A percentile compares a stretch with the other conserved stretches of the same genome.
These are phyloP conservation scores for Denticeps clupeoides DNA, from an alignment of 2,797 vertebrate species.

Conservation along the genomic window DNA sequence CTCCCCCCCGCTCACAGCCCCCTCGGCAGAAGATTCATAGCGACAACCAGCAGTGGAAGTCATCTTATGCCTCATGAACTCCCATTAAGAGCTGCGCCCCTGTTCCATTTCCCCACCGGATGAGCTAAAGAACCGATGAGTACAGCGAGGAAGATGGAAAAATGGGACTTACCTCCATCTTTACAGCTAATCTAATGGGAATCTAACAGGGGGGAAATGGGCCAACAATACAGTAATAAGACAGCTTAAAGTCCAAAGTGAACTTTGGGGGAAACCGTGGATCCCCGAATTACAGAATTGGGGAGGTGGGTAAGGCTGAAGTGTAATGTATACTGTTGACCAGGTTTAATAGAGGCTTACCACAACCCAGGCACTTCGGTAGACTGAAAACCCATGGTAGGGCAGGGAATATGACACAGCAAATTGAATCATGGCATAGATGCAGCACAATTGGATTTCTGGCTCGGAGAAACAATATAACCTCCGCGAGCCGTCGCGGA, in stretches of 20 bases:
- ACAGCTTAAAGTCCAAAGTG: not conserved
- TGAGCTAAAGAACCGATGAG: conserved; percentile 50
- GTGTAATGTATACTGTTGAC: too few relatives aligned
- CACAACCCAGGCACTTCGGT: too few relatives aligned
- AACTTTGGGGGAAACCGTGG: too few relatives aligned
- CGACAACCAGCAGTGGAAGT: conserved; percentile 48
- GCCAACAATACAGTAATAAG: conserved; percentile 25
- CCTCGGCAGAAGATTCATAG: conserved; percentile 49
- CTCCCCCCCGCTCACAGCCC: conserved; percentile 24
- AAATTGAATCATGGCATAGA: too few relatives aligned
- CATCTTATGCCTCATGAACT: conserved; percentile 59
- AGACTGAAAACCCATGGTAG: too few relatives aligned
- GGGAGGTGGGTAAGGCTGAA: too few relatives aligned
- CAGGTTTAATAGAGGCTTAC: too few relatives aligned
- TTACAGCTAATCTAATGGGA: conserved; percentile 33
- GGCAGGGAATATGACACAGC: too few relatives aligned
- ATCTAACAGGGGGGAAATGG: conserved; percentile 34
- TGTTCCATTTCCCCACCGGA: conserved; percentile 56
- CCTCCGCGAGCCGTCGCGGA: too few relatives aligned
- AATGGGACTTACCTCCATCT: conserved; percentile 22
- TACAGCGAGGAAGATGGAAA: conserved; percentile 22
- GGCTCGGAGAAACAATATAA: too few relatives aligned
- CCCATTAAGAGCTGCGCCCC: conserved; percentile 51
- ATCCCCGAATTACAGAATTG: too few relatives aligned
- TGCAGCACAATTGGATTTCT: too few relatives aligned